Conservation (phyloP, 53 echinoderm and acorn worm species). For the Mesocentrotus franciscanus region DNA sequence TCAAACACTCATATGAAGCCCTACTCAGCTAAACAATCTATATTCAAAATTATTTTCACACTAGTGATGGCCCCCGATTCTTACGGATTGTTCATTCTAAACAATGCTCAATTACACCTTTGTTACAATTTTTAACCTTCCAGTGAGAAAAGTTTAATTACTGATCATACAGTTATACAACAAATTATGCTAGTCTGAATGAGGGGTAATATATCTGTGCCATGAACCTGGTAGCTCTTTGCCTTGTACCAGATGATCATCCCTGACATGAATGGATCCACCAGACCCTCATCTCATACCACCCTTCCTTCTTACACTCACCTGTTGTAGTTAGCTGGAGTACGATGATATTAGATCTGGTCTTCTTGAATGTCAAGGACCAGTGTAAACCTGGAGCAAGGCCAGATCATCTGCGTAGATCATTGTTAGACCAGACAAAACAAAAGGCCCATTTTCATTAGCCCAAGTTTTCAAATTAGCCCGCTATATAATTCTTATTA, state of each 20-base stretch:
- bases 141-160: too few species aligned
- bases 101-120: too few species aligned
- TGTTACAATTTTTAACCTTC: too few species aligned
- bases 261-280: slow-evolving; percentile 10
- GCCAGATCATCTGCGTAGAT: slow-evolving; percentile 20
- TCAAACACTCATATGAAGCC: too few species aligned
- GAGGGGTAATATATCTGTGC: not conserved
- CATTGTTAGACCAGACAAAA: slow-evolving; percentile 1
- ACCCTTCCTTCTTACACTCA: slow-evolving; percentile 10
- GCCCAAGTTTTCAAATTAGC: too few species aligned
- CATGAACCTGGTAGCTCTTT: slow-evolving; percentile 34
- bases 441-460: not conserved
- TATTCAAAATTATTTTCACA: too few species aligned
- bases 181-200: not conserved
- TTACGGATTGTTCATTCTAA: too few species aligned
- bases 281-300: not conserved
- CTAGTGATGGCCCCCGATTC: too few species aligned
- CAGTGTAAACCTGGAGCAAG: slow-evolving; percentile 16
- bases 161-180: too few species aligned
- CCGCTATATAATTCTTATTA: too few species aligned
- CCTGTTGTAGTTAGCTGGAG: slow-evolving; percentile 5
- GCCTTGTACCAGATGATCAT: not conserved
- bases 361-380: slow-evolving; percentile 3
- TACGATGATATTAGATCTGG: not conserved
- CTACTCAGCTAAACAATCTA: too few species aligned